Percentiles rank a stretch among this genome's conserved stretches.
These are phyloP conservation scores for Chrysoperla carnea DNA, from an alignment of 1,140 invertebrate species.

Conservation along the genomic window DNA sequence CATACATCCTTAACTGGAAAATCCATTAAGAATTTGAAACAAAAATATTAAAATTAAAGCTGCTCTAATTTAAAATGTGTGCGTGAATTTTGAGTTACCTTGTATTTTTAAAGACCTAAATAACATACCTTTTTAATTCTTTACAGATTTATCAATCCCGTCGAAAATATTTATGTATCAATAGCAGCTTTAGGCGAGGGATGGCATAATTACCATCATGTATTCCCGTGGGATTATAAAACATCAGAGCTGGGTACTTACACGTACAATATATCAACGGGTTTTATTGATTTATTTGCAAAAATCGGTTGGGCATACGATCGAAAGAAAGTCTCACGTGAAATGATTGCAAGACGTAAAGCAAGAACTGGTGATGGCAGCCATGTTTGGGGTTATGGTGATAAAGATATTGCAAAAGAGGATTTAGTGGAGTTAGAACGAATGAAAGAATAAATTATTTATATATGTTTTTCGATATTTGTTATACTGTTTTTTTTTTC, in stretches of 20 bases:
- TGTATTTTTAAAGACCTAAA: no score
- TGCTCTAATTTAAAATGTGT: no score
- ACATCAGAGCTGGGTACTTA: conserved; percentile 49
- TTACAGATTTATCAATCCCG: conserved; percentile 40
- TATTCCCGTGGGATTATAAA: conserved; percentile 77
- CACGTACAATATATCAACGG: conserved; percentile 46
- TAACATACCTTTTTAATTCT: conserved; percentile 2
- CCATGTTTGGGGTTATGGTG: conserved; percentile 37
- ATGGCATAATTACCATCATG: conserved; percentile 84
- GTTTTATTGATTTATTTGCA: conserved; percentile 52
- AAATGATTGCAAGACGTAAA: conserved; percentile 42
- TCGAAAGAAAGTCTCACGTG: conserved; percentile 38
- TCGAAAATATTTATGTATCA: conserved; percentile 37
- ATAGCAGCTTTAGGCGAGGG: conserved; percentile 38
- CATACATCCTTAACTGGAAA: no score
- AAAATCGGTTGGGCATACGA: conserved; percentile 57
- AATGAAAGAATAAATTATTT: conserved; percentile 22
- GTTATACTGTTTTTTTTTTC: no score
- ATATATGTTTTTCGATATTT: no score
- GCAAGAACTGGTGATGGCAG: conserved; percentile 44
- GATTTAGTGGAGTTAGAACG: conserved; percentile 28
- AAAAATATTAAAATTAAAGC: no score
- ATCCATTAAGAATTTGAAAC: no score
- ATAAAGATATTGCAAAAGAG: conserved; percentile 29
- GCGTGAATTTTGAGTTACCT: no score